Evolutionary conservation across 2,797 vertebrate species (phyloP).

Genomic region (Nasua narica): DNA sequence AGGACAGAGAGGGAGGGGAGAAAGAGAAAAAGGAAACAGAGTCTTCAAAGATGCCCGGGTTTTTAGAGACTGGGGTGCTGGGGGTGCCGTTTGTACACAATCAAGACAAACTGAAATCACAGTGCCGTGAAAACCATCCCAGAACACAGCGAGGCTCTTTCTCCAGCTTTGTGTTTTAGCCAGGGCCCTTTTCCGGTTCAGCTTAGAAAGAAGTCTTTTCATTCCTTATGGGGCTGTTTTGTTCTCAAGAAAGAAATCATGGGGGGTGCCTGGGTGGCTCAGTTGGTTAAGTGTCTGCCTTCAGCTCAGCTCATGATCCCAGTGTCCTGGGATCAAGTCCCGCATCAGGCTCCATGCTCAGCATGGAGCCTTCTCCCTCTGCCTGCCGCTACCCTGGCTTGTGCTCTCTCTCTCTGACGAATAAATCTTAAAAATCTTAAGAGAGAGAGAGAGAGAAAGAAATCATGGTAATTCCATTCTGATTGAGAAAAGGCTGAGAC

Average conservation of each 20-base stretch:
- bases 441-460: no score
- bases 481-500: background rate
- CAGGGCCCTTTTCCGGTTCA: background rate
- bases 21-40: background rate
- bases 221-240: background rate
- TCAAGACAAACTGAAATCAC: background rate
- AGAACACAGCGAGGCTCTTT: rapidly evolving
- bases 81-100: background rate
- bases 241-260: background rate
- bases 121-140: background rate
- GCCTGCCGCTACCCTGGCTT: background rate
- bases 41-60: background rate
- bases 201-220: background rate
- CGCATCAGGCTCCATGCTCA: background rate
- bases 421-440: background rate
- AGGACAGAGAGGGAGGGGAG: background rate
- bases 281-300: background rate
- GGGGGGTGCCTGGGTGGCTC: background rate
- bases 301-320: background rate
- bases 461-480: background rate
- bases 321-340: background rate
- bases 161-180: background rate
- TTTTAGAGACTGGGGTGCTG: background rate
- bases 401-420: background rate
- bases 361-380: no score